Evolutionary conservation across 2,113 vertebrate species (phyloP), one percentile per base, ranked within the genome.

Genomic region (Hippopotamus amphibius): DNA sequence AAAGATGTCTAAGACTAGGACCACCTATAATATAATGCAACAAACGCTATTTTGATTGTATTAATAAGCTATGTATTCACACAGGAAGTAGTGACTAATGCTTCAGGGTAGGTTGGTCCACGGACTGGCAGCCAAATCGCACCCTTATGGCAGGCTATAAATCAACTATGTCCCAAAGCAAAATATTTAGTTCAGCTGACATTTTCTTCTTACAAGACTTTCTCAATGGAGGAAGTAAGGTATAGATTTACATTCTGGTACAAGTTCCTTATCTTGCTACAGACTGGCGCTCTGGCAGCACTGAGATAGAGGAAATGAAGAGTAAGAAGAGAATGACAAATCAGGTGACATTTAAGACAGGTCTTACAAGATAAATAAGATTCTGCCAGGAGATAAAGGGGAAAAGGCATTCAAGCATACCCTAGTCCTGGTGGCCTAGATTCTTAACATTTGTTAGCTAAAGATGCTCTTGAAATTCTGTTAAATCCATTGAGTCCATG

Each of bases 161-260:
- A 41, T 46, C 65, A 72, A 72, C 19, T 72, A 55, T 37, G 22
- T 41, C 33, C 30, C 61, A 28, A 61, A 74, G 33, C 12, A 63
- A 28, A 63, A 33, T 57, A 66, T 57, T 82, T 83, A 82, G 30
- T 66, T 53, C 59, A 77, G 41, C n/a, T 63, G 22, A 55, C 59
- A 21, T 87, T 50, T 63, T 69, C 57, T 87, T 33, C 69, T 91
- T 80, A 85, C 19, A 96, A 88, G 14, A 71, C 28, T 83, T 96
- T 71, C 63, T 77, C 22, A 71, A 50, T 65, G 41, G 84, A 92
- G 61, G 4, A 76, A 87, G 48, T 11, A 88, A 68, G 4, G 24
- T 13, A 53, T 4, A 76, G n/a, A 88, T 88, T 81, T 69, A 74
- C 11, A 88, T 63, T 55, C 65, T 91, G 53, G 24, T 57, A 55